Percentiles rank a stretch among this genome's conserved stretches.
Conservation (phyloP, 1,140 invertebrate genomes). For the Pinna nobilis region DNA sequence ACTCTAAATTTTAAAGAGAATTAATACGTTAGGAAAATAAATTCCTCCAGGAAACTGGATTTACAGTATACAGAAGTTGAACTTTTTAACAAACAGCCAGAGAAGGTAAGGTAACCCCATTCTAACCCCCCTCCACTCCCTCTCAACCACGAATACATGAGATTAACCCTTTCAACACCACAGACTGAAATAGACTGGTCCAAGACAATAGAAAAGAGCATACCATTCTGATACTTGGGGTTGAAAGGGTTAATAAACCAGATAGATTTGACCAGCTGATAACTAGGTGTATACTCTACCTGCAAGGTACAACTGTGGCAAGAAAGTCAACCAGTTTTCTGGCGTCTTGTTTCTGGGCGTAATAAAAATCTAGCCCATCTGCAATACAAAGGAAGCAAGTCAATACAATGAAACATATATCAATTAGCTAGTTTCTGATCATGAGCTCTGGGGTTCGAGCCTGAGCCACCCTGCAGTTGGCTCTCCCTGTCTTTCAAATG, state of each 20-base stretch:
- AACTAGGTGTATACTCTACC: slow-evolving; percentile 45
- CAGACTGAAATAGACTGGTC: not conserved
- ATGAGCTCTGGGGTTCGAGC: no score
- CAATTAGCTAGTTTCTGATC: not conserved
- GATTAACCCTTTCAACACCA: not conserved
- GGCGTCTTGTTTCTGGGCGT: slow-evolving; percentile 90
- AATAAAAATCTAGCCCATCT: slow-evolving; percentile 98
- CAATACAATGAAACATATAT: not conserved
- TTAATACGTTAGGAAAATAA: no score
- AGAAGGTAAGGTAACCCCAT: no score
- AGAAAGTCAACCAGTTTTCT: slow-evolving; percentile 98
- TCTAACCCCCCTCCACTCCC: no score
- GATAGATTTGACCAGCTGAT: not conserved
- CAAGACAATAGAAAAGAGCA: not conserved
- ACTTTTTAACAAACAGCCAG: no score
- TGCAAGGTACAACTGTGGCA: slow-evolving; percentile 86
- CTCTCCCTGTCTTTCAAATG: no score
- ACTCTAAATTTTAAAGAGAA: no score
- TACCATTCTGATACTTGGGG: no score
- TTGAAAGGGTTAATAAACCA: no score
- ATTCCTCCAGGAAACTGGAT: no score
- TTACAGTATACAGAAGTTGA: no score
- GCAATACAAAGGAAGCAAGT: slow-evolving; percentile 63
- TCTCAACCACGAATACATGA: not conserved
- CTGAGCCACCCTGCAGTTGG: no score